Evolutionary conservation across 2,888 invertebrate genomes (phyloP), one percentile per base, ranked within the genome.

Genomic region (Spodoptera picta): DNA sequence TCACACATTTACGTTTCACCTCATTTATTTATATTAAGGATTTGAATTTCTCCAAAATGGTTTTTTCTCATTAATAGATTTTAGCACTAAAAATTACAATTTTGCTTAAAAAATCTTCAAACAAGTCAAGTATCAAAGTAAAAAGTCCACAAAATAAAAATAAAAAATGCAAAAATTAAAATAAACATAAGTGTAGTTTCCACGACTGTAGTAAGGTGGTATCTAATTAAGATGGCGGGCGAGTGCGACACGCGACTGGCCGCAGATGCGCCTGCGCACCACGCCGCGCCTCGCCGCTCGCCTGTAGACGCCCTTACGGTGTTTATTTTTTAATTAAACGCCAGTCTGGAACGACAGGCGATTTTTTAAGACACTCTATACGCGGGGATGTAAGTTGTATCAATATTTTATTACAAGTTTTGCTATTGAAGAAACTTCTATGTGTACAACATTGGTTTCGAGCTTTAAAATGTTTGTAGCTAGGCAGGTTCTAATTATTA

Each of bases 161-260:
- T n/a, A 36, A 36, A 36, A 2, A 9, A 36, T 36, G 36, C 47
- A 23, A 23, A 47, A 12, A 24, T 11, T 24, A 47, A 47, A 47
- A 24, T 6, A 45, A 68, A 55, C 9, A 53, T 11, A n/a, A 31
- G 9, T 1, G 2, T n/a, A 71, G 44, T 59, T 83, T 86, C 87
- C 60, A 84, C 50, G 11, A n/a, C 53, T n/a, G 42, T 57, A 47
- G 4, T 63, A 57, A 48, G 41, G 42, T 62, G 46, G 51, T 69
- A 58, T 70, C 73, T 87, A 87, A 87, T 87, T 81, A 87, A 87
- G 82, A 79, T 77, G 55, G 76, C 76, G 65, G 77, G 75, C 69
- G 80, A 62, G 65, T 66, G 78, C 80, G 84, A 84, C 87, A 85
- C 86, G 86, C 87, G 84, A 85, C 81, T 70, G 57, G 62, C 63